Conservation (phyloP, 2,797 vertebrate species). For the Chiroxiphia lanceolata region DNA sequence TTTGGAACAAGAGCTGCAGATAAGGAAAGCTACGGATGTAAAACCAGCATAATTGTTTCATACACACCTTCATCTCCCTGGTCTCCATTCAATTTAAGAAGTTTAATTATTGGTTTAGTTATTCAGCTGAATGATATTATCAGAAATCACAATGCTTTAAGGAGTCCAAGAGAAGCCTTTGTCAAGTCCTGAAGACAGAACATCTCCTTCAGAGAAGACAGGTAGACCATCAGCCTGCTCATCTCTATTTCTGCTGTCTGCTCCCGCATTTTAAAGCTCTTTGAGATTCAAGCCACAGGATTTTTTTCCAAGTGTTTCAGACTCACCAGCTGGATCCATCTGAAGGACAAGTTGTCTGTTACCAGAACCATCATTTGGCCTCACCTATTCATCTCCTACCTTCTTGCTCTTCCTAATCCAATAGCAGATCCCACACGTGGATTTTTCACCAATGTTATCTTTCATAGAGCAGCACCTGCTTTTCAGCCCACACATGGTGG, state of each 20-base stretch:
- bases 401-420: background rate
- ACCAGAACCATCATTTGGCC: background rate
- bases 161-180: background rate
- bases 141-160: background rate
- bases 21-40: background rate
- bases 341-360: background rate
- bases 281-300: background rate
- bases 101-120: background rate
- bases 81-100: background rate
- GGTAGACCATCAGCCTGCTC: background rate
- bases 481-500: background rate
- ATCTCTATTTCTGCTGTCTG: background rate
- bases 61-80: background rate
- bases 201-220: background rate
- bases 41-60: background rate
- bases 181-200: background rate
- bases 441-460: background rate
- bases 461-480: background rate
- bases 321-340: background rate
- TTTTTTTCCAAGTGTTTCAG: background rate
- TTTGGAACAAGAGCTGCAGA: background rate
- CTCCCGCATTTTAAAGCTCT: background rate
- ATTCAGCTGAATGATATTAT: background rate
- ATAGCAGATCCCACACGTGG: rapidly evolving
- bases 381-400: background rate